phyloP scores from a whole-genome alignment of 2,797 vertebrate genomes.

The Sebastes cheni region DNA sequence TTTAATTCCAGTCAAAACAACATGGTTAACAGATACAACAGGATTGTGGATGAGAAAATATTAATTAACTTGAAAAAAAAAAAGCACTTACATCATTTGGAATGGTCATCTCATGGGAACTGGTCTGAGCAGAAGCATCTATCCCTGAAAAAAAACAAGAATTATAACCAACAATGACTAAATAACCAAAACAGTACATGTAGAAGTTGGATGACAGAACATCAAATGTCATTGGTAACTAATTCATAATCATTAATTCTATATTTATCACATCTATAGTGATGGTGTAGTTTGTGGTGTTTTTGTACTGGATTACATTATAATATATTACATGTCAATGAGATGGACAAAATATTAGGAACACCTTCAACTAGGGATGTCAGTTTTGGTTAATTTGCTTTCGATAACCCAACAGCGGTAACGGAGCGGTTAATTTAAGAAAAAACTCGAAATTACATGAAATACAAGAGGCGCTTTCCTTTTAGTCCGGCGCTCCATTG shows the following conservation, averaged over 20 bases:
- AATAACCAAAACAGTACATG: neutral
- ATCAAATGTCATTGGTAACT: neutral
- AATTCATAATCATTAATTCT: neutral
- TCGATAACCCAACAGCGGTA: neutral
- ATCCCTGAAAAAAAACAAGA: slow-evolving; percentile 84
- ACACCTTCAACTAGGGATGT: neutral
- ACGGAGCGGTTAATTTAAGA: neutral
- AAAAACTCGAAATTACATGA: neutral
- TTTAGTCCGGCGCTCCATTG: neutral
- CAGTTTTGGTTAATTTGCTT: neutral
- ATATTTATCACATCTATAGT: neutral
- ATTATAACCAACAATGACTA: neutral
- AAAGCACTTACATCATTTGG: slow-evolving; percentile 94
- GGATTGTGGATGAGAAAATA: neutral
- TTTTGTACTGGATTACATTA: neutral
- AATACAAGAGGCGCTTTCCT: neutral
- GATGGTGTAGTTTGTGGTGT: neutral
- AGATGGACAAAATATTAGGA: neutral
- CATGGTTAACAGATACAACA: neutral
- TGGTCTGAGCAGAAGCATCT: slow-evolving; percentile 95
- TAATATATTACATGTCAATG: neutral
- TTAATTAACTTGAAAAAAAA: neutral
- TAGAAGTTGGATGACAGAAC: neutral
- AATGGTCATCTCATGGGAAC: slow-evolving; percentile 99
- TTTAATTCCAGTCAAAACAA: neutral